Base-by-base conservation (phyloP, 1,140 invertebrate genomes). In the Temnothorax nylanderi region DNA sequence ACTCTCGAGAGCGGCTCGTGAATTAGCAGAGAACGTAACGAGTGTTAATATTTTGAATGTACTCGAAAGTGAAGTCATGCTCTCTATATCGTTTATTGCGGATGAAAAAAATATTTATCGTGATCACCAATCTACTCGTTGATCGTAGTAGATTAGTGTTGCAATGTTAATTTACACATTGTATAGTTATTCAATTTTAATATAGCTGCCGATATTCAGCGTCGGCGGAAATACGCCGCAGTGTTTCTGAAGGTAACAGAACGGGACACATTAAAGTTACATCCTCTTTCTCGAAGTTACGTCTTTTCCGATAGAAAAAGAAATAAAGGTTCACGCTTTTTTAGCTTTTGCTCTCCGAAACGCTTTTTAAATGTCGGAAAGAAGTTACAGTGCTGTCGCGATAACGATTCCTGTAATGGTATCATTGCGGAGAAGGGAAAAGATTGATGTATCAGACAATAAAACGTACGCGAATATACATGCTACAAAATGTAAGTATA, bases 401-500 rank as follows among this genome's bases (percentile, higher is more conserved):
- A 41, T 71, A 56, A 81, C 37, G 47, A 56, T 71, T 41, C 56
- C 49, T 32, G 41, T 69, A 69, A 81, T 69, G 56, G 62, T 21
- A 41, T 54, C 11, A 16, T 71, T 81, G 41, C 16, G 32, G 78
- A 47, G 10, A 37, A 47, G 11, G 21, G 16, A 26, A 81, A 71
- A 71, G 64, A 81, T 71, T 71, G 51, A 71, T 56, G 34, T 21
- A 16, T 58, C 34, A 56, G n/a, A 81, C 64, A 71, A 32, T 69
- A 44, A 81, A 81, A 71, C 16, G 8, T 54, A 69, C 34, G 34
- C 34, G 21, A 71, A 2, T 56, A n/a, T 44, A 13, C 69, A 34
- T 56, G 37, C 16, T 13, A 65, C n/a, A 58, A 71, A 65, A 16
- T 41, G 62, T 32, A 58, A 76, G 21, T 41, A 6, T 41, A 54